Conservation (phyloP, 1,140 invertebrate genomes). For the Sminthurinus signatus region DNA sequence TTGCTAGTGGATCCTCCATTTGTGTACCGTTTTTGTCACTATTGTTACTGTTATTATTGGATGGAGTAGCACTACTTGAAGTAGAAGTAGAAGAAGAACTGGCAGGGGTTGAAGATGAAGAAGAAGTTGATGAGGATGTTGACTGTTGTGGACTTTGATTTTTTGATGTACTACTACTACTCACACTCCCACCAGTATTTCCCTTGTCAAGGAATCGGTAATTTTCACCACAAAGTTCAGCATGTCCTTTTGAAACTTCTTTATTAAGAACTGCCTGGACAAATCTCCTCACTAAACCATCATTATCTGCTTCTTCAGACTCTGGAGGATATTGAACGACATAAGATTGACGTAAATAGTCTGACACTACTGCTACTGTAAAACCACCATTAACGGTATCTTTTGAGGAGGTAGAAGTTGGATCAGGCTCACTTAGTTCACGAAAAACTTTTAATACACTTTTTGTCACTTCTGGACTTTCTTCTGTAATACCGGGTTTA, state of each 20-base stretch:
- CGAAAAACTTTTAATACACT: conserved; percentile 27
- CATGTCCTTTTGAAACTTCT: conserved; percentile 25
- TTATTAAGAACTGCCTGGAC: conserved; percentile 14
- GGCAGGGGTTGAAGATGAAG: not conserved
- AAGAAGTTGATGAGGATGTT: not conserved
- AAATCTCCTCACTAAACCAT: conserved; percentile 1
- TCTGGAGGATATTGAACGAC: conserved; percentile 21
- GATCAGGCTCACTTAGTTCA: conserved; percentile 36
- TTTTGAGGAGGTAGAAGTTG: not conserved
- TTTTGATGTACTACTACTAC: not conserved
- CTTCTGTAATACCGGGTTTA: not conserved
- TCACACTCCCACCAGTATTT: not conserved
- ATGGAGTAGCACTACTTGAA: not conserved
- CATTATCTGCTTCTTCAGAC: not conserved
- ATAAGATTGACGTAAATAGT: conserved; percentile 36
- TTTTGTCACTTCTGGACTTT: conserved; percentile 26
- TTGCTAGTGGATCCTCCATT: not conserved
- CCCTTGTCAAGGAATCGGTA: conserved; percentile 5
- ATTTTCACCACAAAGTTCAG: conserved; percentile 20
- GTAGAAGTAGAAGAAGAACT: not conserved
- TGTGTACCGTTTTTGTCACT: not conserved
- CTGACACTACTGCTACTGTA: conserved; percentile 24
- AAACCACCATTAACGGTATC: conserved; percentile 16
- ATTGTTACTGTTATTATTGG: no score
- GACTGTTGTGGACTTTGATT: not conserved